Percentiles rank a stretch among this genome's conserved stretches.
Conservation (phyloP, 2,888 invertebrate genomes). For the Miltochrista miniata region DNA sequence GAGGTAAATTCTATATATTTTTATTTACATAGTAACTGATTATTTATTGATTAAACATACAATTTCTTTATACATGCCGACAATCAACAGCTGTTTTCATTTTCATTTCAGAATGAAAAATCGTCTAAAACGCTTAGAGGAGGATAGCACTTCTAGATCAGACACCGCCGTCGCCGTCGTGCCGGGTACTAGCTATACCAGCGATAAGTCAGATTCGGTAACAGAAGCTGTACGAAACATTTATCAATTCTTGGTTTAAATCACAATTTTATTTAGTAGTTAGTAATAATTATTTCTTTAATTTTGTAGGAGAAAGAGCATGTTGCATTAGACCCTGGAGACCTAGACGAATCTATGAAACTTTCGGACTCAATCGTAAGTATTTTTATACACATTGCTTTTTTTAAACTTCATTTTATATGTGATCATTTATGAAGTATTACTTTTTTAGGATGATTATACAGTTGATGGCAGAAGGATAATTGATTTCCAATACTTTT, state of each 20-base stretch:
- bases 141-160: background rate
- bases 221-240: background rate
- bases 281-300: no score
- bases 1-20: background rate
- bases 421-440: background rate
- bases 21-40: conserved; percentile 3
- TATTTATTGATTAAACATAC: conserved; percentile 6
- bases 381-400: background rate
- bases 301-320: no score
- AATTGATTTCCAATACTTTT: conserved; percentile 3
- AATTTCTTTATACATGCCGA: background rate
- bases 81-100: conserved; percentile 3
- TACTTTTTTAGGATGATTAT: conserved; percentile 4
- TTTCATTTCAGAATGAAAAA: conserved; percentile 4
- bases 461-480: conserved; percentile 4
- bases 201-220: background rate
- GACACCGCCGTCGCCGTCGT: background rate
- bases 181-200: no score
- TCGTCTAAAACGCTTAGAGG: conserved; percentile 2
- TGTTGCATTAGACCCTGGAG: no score
- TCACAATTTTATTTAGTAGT: background rate
- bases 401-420: background rate
- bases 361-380: no score
- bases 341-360: no score
- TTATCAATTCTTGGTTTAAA: background rate